Percentiles rank a stretch among this genome's conserved stretches.
Conservation (phyloP, 2,888 invertebrate species). For the Drosophila putrida region DNA sequence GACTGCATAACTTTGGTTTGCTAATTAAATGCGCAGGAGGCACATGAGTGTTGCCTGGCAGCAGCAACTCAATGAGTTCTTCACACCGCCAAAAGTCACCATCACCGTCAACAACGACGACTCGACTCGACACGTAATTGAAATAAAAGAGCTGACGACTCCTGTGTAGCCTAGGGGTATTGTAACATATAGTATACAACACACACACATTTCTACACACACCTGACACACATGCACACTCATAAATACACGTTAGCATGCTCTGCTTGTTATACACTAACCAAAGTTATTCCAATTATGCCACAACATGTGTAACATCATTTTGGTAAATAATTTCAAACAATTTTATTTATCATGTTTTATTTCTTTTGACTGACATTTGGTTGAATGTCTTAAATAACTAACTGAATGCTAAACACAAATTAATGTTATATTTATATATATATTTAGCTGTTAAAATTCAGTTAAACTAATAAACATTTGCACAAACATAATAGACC, state of each 20-base stretch:
- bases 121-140: conserved; percentile 48
- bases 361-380: too few relatives aligned
- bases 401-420: too few relatives aligned
- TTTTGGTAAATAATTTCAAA: not conserved
- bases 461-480: too few relatives aligned
- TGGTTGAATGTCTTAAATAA: too few relatives aligned
- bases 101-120: too few relatives aligned
- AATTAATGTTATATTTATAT: too few relatives aligned
- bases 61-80: conserved; percentile 18
- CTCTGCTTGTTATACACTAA: not conserved
- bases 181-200: conserved; percentile 2
- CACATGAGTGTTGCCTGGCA: conserved; percentile 20
- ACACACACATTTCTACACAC: conserved; percentile 2
- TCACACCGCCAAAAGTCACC: conserved; percentile 13
- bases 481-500: too few relatives aligned
- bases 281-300: not conserved
- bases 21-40: conserved; percentile 56
- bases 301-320: not conserved
- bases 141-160: conserved; percentile 53
- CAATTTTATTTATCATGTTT: too few relatives aligned
- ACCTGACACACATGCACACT: conserved; percentile 12
- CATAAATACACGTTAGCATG: not conserved
- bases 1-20: conserved; percentile 40
- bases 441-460: too few relatives aligned
- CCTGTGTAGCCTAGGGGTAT: conserved; percentile 19